Evolutionary conservation across 2,113 vertebrate genomes (phyloP).

Genomic region (Pomatostomus ruficeps): DNA sequence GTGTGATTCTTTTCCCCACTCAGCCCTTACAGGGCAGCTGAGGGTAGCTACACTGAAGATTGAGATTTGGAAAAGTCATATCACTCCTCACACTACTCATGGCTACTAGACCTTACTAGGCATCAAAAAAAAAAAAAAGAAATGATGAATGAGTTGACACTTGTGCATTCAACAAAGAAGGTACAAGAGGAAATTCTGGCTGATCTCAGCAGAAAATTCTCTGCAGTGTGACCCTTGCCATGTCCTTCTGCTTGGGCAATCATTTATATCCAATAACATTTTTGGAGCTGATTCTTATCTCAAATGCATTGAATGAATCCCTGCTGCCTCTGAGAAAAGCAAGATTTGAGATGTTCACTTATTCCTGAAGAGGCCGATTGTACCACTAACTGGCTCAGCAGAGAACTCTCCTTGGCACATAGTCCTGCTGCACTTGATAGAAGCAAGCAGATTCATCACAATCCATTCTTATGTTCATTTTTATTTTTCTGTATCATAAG

Average conservation of each 20-base stretch:
- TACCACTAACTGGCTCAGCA: not conserved
- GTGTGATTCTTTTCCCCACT: not conserved
- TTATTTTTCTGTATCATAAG: not conserved
- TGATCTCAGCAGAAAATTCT: not conserved
- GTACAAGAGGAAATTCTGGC: not conserved
- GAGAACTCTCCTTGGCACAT: not conserved
- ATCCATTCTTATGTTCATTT: not conserved
- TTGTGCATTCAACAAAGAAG: not conserved
- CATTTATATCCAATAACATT: conserved; percentile 1
- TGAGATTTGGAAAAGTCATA: not conserved
- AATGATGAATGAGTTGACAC: conserved; percentile 10
- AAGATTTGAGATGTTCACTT: not conserved
- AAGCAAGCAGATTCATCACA: not conserved
- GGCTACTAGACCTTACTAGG: not conserved
- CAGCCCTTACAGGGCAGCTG: not conserved
- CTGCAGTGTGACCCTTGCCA: not conserved
- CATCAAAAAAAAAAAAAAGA: not conserved
- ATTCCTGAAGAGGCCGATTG: not conserved
- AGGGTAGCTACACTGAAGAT: not conserved
- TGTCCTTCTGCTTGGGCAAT: conserved; percentile 20
- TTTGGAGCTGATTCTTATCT: not conserved
- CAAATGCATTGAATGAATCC: not conserved
- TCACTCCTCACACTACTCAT: not conserved
- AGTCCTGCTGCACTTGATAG: not conserved
- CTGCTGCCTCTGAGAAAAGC: not conserved